phyloP scores from a whole-genome alignment of 2,113 vertebrate genomes.

The Dolichotis patagonum region DNA sequence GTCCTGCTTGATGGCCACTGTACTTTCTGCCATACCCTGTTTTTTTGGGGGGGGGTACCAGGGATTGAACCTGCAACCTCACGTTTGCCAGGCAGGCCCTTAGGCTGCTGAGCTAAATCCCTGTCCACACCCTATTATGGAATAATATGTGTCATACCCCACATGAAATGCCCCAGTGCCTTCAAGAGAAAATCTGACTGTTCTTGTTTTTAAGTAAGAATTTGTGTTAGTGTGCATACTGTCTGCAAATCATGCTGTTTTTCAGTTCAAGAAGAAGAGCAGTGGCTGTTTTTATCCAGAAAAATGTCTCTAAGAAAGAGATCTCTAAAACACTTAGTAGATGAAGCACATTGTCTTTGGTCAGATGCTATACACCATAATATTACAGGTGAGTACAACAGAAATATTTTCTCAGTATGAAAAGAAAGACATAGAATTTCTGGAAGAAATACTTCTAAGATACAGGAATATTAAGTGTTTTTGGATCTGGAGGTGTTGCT shows the following conservation, averaged over 20 bases:
- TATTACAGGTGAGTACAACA: conserved; percentile 85
- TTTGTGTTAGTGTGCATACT: neutral
- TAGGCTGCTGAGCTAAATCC: no score
- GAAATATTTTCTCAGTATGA: neutral
- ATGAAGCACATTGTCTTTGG: conserved; percentile 85
- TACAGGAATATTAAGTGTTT: neutral
- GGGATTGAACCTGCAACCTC: no score
- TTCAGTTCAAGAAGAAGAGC: conserved; percentile 81
- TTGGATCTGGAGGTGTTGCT: neutral
- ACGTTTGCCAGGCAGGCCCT: no score
- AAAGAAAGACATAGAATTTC: conserved; percentile 28
- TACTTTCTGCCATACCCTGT: neutral
- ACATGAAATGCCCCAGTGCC: neutral
- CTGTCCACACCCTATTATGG: neutral
- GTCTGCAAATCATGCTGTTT: neutral
- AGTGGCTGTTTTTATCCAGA: conserved; percentile 88
- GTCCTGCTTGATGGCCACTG: neutral
- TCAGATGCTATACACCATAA: conserved; percentile 65
- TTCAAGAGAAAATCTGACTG: conserved; percentile 4
- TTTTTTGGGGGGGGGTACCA: no score
- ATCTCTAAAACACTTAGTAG: conserved; percentile 76
- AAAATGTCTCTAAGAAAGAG: conserved; percentile 87
- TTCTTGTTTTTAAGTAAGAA: neutral
- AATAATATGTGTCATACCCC: neutral
- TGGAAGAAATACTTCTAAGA: neutral